A percentile compares a stretch with the other conserved stretches of the same genome.
Conservation (phyloP, 2,113 vertebrate species). For the Promerops cafer region DNA sequence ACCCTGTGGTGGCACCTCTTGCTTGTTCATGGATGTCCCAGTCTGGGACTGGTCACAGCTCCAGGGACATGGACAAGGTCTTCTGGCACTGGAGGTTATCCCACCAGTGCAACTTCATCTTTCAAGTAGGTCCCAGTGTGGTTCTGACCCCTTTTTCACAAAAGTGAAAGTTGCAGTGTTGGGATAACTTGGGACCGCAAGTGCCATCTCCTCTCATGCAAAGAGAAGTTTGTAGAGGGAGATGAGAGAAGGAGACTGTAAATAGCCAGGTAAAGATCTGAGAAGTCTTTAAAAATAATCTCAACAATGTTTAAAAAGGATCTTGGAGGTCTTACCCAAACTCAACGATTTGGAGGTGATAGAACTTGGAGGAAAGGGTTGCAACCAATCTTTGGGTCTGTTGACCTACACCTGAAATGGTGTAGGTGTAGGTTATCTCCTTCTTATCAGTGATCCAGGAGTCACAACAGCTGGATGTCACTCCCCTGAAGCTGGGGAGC, state of each 20-base stretch:
- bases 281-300: not conserved
- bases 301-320: not conserved
- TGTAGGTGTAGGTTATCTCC: not conserved
- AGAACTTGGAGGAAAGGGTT: not conserved
- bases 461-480: not conserved
- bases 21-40: not conserved
- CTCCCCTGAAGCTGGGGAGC: not conserved
- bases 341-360: rapidly evolving
- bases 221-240: not conserved
- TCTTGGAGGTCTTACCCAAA: not conserved
- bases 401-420: not conserved
- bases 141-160: rapidly evolving
- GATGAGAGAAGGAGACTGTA: not conserved
- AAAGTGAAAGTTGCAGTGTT: not conserved
- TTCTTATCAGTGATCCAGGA: not conserved
- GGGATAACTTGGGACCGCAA: not conserved
- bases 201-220: not conserved
- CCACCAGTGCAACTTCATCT: not conserved
- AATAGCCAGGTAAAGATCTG: not conserved
- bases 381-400: not conserved
- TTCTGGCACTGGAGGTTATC: not conserved
- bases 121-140: not conserved
- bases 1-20: too few relatives aligned
- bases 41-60: not conserved
- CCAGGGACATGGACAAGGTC: rapidly evolving